Evolutionary conservation across 1,140 invertebrate species (phyloP), one percentile per base, ranked within the genome.

Genomic region (Hyposmocoma kahamanoa): DNA sequence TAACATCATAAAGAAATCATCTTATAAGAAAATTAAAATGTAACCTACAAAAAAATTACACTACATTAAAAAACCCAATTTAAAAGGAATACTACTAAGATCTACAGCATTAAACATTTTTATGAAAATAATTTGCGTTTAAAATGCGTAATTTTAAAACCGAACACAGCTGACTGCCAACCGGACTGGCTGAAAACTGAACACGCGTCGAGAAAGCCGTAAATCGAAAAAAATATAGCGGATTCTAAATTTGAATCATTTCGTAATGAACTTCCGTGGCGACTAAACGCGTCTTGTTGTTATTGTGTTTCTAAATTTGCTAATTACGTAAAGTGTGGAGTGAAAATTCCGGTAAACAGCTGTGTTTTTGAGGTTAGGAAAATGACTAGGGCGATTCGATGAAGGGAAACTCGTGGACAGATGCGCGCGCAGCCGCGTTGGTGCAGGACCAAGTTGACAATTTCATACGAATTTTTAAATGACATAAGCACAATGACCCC

Each of bases 171-270:
- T 62, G 46, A 58, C 57, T 62, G 62, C 47, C 22, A 51, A 52
- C 53, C 65, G 61, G 53, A 57, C 67, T 63, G 57, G 59, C 62
- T 56, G 62, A 65, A 78, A 75, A 82, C 77, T 84, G 78, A 84
- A 84, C 82, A 77, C 62, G 75, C 61, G 55, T n/a, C 62, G 59
- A 58, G 65, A 70, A 74, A 73, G 60, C 58, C 66, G 69, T 74
- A 76, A 78, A 74, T 54, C 51, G 68, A 65, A 80, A 76, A 70
- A 77, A 71, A 62, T 59, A 57, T 59, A 59, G 36, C 50, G 52
- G 42, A 59, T 75, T 80, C 77, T 78, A 81, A 72, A 67, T 77
- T 71, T 82, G 68, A 82, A 82, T 67, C 52, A 80, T 84, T 84
- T 81, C 74, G 76, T 72, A 80, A 80, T 57, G 53, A 13, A 65